These are phyloP conservation scores for Lasioglossum lativentre DNA, from an alignment of 2,888 invertebrate species.

Conservation along the genomic window DNA sequence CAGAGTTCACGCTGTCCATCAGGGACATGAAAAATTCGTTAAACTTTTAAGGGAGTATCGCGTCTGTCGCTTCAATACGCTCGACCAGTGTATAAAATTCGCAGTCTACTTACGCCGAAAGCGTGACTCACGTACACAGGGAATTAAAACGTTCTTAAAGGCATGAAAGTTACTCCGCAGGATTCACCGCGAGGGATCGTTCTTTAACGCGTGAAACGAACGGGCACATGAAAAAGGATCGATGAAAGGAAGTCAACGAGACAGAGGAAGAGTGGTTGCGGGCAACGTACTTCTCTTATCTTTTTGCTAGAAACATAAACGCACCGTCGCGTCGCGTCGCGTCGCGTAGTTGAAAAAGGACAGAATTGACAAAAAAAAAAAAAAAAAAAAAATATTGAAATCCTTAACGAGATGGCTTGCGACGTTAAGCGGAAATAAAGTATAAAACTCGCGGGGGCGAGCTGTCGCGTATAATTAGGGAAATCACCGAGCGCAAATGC, in stretches of 20 bases:
- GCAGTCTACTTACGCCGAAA: background rate
- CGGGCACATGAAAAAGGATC: background rate
- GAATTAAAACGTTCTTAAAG: background rate
- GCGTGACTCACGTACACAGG: background rate
- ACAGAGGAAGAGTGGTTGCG: background rate
- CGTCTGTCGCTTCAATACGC: background rate
- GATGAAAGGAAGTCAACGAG: background rate
- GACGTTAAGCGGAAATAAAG: conserved; percentile 43
- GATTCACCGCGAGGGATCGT: background rate
- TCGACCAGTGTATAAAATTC: background rate
- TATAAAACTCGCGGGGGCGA: conserved; percentile 47
- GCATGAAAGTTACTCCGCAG: background rate
- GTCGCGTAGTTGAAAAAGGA: too few species aligned
- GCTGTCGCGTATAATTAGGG: conserved; percentile 56
- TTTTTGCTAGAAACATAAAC: background rate
- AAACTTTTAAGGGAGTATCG: background rate
- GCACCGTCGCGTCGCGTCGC: background rate
- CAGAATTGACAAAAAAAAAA: background rate
- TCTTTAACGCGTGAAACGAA: background rate
- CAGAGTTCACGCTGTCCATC: too few species aligned
- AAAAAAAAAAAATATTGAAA: background rate
- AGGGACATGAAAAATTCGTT: background rate
- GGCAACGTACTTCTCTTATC: background rate
- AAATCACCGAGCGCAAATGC: conserved; percentile 52
- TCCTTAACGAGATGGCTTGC: conserved; percentile 5